Conservation (phyloP, 2,113 vertebrate species). For the Hemibagrus wyckioides region DNA sequence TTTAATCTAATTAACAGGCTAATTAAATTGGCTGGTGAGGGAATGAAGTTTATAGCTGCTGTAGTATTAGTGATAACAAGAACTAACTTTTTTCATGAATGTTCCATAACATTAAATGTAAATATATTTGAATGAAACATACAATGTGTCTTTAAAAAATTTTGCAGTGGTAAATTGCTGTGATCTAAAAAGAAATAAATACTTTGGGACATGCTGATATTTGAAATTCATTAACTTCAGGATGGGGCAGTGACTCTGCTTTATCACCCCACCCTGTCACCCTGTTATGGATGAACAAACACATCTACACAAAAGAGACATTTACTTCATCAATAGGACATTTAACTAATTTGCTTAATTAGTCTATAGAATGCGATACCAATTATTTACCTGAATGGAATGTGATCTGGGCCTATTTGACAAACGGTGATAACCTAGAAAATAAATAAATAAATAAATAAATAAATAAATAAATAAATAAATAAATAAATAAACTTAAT, state of each 20-base stretch:
- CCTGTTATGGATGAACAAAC: not conserved
- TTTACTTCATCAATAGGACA: not conserved
- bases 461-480: not conserved
- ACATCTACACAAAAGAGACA: not conserved
- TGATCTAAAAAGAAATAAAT: not conserved
- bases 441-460: not conserved
- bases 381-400: not conserved
- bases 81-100: no score
- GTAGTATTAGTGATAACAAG: not conserved
- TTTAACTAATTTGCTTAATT: not conserved
- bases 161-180: not conserved
- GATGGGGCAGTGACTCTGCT: no score
- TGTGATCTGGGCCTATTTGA: rapidly evolving
- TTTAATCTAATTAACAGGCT: not conserved
- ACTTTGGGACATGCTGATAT: no score
- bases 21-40: not conserved
- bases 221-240: no score
- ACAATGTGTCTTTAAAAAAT: not conserved
- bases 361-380: not conserved
- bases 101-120: not conserved
- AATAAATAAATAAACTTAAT: not conserved
- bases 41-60: not conserved
- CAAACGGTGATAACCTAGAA: no score
- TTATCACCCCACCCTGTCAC: no score
- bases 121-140: not conserved